Percentiles rank a stretch among this genome's conserved stretches.
Evolutionary conservation across 2,888 invertebrate genomes (phyloP).

Genomic region (Thereva unica): DNA sequence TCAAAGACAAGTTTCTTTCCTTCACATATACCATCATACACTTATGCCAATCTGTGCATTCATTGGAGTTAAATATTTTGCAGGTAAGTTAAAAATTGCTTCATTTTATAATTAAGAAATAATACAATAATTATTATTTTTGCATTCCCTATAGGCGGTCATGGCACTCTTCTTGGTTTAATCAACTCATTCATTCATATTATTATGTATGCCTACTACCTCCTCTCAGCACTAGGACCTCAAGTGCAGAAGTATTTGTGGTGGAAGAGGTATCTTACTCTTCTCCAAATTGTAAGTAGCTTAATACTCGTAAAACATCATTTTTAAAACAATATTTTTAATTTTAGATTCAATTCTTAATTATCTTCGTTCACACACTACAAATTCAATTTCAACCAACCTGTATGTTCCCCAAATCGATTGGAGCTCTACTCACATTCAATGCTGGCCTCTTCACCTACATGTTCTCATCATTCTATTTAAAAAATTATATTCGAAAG

Average conservation of each 20-base stretch:
- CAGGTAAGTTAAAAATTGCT: constrained; percentile 57
- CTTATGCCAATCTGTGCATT: constrained; percentile 69
- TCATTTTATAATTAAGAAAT: neutral
- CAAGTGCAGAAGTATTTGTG: constrained; percentile 86
- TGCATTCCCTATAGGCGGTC: constrained; percentile 69
- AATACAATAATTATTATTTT: neutral
- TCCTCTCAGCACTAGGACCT: constrained; percentile 86
- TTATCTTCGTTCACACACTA: constrained; percentile 73
- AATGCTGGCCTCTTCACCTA: constrained; percentile 75
- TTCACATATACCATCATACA: constrained; percentile 85
- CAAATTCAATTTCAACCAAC: constrained; percentile 67
- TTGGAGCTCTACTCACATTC: constrained; percentile 68
- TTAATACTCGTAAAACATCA: neutral
- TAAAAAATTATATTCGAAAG: constrained; percentile 62
- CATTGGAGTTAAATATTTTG: constrained; percentile 73
- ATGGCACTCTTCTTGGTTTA: constrained; percentile 82
- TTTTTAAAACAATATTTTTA: too few relatives aligned
- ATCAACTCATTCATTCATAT: constrained; percentile 89
- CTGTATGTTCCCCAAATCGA: constrained; percentile 72
- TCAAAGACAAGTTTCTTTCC: constrained; percentile 76
- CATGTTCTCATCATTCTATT: constrained; percentile 78
- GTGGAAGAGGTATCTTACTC: constrained; percentile 94
- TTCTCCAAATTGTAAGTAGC: constrained; percentile 75
- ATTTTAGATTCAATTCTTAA: constrained; percentile 71
- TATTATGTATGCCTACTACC: constrained; percentile 90